Evolutionary conservation across 2,113 vertebrate genomes (phyloP).

Genomic region (Oncorhynchus keta): DNA sequence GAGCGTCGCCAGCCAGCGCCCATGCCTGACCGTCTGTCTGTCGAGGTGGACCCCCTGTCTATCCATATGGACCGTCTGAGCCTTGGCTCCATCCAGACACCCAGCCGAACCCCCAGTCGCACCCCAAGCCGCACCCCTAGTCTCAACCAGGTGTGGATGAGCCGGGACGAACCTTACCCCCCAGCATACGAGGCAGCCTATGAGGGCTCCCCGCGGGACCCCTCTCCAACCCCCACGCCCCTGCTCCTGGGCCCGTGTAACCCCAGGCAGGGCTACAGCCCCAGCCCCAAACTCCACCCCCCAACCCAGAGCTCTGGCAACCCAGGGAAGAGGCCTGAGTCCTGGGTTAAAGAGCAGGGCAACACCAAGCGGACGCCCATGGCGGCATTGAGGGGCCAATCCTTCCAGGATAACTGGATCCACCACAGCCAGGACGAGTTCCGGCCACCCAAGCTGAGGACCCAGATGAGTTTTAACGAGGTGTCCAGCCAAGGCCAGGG

Average conservation of each 20-base stretch:
- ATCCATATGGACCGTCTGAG: slow-evolving; percentile 95
- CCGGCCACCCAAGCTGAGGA: slow-evolving; percentile 82
- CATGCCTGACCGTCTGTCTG: slow-evolving; percentile 84
- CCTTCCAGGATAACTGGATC: slow-evolving; percentile 86
- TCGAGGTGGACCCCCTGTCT: slow-evolving; percentile 88
- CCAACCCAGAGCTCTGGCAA: slow-evolving; percentile 66
- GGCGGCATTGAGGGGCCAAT: slow-evolving; percentile 84
- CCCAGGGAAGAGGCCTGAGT: slow-evolving; percentile 72
- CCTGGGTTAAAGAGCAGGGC: slow-evolving; percentile 86
- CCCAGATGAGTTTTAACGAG: slow-evolving; percentile 89
- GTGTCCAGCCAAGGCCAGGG: slow-evolving; percentile 75
- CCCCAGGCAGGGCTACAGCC: slow-evolving; percentile 85
- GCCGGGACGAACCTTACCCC: slow-evolving; percentile 89
- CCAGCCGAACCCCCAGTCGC: slow-evolving; percentile 73
- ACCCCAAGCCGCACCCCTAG: slow-evolving; percentile 77
- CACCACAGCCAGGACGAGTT: slow-evolving; percentile 85
- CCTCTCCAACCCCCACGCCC: slow-evolving; percentile 77
- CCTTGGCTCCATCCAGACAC: slow-evolving; percentile 77
- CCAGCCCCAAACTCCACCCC: slow-evolving; percentile 64
- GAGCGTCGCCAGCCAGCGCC: slow-evolving; percentile 71
- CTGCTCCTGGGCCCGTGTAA: slow-evolving; percentile 89
- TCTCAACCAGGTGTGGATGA: slow-evolving; percentile 92
- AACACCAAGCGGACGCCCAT: slow-evolving; percentile 84
- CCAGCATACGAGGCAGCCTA: slow-evolving; percentile 60
- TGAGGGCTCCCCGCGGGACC: slow-evolving; percentile 77